Percentiles rank a stretch among this genome's conserved stretches.
Conservation (phyloP, 2,113 vertebrate genomes). For the Rhynchopsitta pachyrhyncha region DNA sequence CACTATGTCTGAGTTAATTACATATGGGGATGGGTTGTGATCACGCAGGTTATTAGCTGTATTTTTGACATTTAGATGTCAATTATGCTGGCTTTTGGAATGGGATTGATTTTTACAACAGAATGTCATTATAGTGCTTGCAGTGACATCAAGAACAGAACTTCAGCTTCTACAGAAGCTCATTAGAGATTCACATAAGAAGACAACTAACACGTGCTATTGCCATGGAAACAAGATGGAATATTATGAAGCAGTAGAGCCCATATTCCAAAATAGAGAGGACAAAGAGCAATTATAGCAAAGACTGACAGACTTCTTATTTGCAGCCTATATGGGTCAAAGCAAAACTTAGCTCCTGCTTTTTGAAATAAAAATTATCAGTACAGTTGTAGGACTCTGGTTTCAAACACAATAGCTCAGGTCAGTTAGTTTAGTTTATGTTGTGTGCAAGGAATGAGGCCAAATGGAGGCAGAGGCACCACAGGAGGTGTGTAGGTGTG, state of each 20-base stretch:
- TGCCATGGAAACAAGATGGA: slow-evolving; percentile 59
- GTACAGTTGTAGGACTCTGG: not conserved
- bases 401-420: not conserved
- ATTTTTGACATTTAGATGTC: slow-evolving; percentile 39
- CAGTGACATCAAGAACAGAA: slow-evolving; percentile 49
- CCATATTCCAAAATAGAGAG: slow-evolving; percentile 32
- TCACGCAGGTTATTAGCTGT: slow-evolving; percentile 19
- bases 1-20: not conserved
- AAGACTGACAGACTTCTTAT: slow-evolving; percentile 6
- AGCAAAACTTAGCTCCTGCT: not conserved
- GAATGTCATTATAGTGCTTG: slow-evolving; percentile 6
- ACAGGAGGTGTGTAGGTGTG: slow-evolving; percentile 31
- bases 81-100: not conserved
- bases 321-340: slow-evolving; percentile 9
- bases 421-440: not conserved
- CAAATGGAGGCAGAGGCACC: not conserved
- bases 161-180: slow-evolving; percentile 48
- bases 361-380: not conserved
- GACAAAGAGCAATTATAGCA: slow-evolving; percentile 27
- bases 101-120: slow-evolving; percentile 35
- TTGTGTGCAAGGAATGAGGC: not conserved
- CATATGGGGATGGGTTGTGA: not conserved
- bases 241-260: slow-evolving; percentile 40
- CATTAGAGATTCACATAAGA: slow-evolving; percentile 59
- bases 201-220: slow-evolving; percentile 54